Percentiles rank a stretch among this genome's conserved stretches.
Evolutionary conservation across 2,888 invertebrate genomes (phyloP).

Genomic region (Agrotis segetum): DNA sequence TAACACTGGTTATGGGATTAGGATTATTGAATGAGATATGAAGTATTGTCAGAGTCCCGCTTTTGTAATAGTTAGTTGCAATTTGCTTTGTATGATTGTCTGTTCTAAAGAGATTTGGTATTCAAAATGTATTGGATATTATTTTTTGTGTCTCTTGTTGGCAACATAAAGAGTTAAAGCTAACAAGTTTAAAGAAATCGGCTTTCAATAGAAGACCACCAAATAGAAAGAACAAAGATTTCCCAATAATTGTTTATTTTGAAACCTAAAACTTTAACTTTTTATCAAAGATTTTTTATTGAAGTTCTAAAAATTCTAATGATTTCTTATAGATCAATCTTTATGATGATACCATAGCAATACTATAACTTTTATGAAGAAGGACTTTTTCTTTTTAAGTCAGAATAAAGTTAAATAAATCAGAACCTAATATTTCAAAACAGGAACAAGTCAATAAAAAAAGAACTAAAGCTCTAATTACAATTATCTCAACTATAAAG

Average conservation of each 20-base stretch:
- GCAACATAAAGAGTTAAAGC: background rate
- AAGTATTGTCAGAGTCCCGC: slow-evolving; percentile 25
- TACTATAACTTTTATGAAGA: too few species aligned
- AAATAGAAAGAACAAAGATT: background rate
- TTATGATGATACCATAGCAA: too few species aligned
- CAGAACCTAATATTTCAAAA: background rate
- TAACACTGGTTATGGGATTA: slow-evolving; percentile 67
- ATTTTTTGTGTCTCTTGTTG: background rate
- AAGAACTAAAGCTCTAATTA: slow-evolving; percentile 31
- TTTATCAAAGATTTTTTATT: too few species aligned
- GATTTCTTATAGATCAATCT: too few species aligned
- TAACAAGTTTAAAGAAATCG: background rate
- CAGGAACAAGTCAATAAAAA: background rate
- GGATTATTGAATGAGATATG: slow-evolving; percentile 48
- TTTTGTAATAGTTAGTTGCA: slow-evolving; percentile 27
- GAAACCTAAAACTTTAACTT: too few species aligned
- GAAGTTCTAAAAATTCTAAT: too few species aligned
- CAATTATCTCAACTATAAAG: slow-evolving; percentile 57
- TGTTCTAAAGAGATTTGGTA: slow-evolving; percentile 6
- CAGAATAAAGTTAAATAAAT: background rate
- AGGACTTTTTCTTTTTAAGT: too few species aligned
- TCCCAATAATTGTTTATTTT: too few species aligned
- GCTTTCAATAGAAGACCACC: background rate
- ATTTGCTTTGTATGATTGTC: slow-evolving; percentile 20
- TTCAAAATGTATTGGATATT: background rate